Conservation (phyloP, 2,797 vertebrate species). For the Halcyon smyrnensis region DNA sequence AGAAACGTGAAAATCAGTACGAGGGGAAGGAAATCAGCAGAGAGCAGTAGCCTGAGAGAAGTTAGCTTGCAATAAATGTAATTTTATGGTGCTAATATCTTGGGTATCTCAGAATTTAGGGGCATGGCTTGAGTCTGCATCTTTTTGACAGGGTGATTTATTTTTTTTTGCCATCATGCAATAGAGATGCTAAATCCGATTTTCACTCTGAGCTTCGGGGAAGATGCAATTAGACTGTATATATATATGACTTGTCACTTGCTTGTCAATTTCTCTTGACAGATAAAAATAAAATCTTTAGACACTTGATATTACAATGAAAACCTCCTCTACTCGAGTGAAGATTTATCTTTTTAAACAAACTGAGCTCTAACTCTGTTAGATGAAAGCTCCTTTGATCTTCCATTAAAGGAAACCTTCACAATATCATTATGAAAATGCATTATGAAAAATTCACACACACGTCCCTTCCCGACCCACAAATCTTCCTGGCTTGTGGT, state of each 20-base stretch:
- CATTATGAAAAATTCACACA: conserved; percentile 61
- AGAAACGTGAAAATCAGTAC: conserved; percentile 1
- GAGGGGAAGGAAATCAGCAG: neutral
- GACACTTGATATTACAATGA: conserved; percentile 56
- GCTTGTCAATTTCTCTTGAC: conserved; percentile 64
- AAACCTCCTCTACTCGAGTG: conserved; percentile 24
- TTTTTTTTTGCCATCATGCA: conserved; percentile 15
- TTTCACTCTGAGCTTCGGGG: conserved; percentile 31
- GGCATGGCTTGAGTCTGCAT: conserved; percentile 1
- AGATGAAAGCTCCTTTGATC: conserved; percentile 71
- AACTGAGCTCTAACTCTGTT: conserved; percentile 49
- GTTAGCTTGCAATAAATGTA: conserved; percentile 21
- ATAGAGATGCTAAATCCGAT: conserved; percentile 55
- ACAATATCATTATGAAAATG: conserved; percentile 69
- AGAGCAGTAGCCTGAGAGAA: neutral
- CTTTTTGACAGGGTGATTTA: conserved; percentile 33
- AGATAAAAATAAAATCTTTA: conserved; percentile 69
- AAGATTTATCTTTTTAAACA: conserved; percentile 59
- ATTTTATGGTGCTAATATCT: conserved; percentile 55
- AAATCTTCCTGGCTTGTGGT: conserved; percentile 59
- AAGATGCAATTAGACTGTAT: conserved; percentile 63
- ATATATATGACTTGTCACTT: conserved; percentile 68
- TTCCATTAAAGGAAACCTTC: conserved; percentile 69
- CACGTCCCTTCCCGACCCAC: conserved; percentile 42
- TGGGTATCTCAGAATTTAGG: conserved; percentile 26